Base-by-base conservation (phyloP, 2,888 invertebrate genomes). In the Napeogenes inachia region DNA sequence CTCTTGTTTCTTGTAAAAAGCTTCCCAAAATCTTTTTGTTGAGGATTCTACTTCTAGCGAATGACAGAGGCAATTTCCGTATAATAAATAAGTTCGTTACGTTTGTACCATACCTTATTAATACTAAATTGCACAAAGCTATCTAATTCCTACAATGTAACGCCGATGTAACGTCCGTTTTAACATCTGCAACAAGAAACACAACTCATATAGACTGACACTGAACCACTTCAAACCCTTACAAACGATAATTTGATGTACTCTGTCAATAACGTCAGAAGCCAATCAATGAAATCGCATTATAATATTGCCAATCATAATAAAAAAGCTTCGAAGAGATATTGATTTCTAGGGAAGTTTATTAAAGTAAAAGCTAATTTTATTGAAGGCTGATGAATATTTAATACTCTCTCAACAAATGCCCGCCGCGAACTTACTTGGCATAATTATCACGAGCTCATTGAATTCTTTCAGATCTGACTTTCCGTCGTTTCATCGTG, bases 141-240 rank as follows among this genome's bases (percentile, higher is more conserved):
- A 82, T 61, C 81, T 81, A 81, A 81, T 74, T 75, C 77, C 79
- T 86, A 84, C 67, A 61, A 68, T 67, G 62, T 47, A 13, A 50
- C 71, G 72, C 69, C 76, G 73, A 75, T 74, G 77, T 69, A 89
- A 90, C 89, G 89, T 90, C 87, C 89, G 89, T 76, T 82, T 82
- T 74, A 86, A 83, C 89, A 90, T 89, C 89, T 90, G 88, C 63
- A 89, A 89, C 84, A 86, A 87, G 69, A 63, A 69, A 64, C 69
- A 57, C 10, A 4, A 53, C 35, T 46, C 13, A 33, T 47, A 45
- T 50, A 45, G 4, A 60, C 8, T 55, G 5, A n/a, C n/a, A n/a
- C 13, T 38, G 33, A 57, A n/a, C 8, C 13, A 45, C 5, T 50
- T 50, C 5, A 10, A 45, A 45, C 13, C 4, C 4, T 47, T 5